Evolutionary conservation across 2,113 vertebrate species (phyloP), one percentile per base, ranked within the genome.

Genomic region (Microcebus tavaratra): DNA sequence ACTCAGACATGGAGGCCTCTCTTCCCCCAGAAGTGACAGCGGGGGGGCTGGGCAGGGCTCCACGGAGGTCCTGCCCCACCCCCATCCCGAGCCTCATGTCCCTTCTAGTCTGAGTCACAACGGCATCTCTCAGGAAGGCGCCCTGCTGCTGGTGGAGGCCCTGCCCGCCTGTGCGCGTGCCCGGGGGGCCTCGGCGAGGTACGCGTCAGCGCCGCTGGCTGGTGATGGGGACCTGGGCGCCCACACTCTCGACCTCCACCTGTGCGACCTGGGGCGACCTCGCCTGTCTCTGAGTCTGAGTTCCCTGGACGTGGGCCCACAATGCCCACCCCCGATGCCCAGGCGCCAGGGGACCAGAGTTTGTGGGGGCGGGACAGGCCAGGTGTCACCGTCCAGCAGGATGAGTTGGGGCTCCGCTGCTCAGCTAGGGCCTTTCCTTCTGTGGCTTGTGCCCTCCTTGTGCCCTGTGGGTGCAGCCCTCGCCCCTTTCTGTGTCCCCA

Each of bases 131-230:
- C 98, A 95, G 67, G 97, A 98, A 48, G 97, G 98, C 7, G 97
- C 96, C 80, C 94, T 99, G 53, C 72, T 88, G 42, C 97, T 99
- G 72, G 18, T 98, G 81, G 95, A 98, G 55, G 53, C 25, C 2
- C 97, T 99, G n/a, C 78, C 94, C 59, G 96, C 92, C 4, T 98
- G 72, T 76, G 92, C 91, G 27, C 93, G 85, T 31, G 23, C 98
- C 73, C 95, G 84, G 57, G 97, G 97, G 93, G 98, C 99, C 87
- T 98, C 98, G 29, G 98, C 99, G 84, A 99, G 99, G 99, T 99
- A 95, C 97, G 45, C 17, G 2, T 6, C 12, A 9, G 73, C 0
- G 3, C 72, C 29, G 3, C 88, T 50, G 17, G 86, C 36, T 8
- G 59, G 3, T 2, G 50, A 36, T 1, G 31, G 68, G 86, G 80